phyloP scores from a whole-genome alignment of 1,140 invertebrate species.

The Saccostrea echinata region DNA sequence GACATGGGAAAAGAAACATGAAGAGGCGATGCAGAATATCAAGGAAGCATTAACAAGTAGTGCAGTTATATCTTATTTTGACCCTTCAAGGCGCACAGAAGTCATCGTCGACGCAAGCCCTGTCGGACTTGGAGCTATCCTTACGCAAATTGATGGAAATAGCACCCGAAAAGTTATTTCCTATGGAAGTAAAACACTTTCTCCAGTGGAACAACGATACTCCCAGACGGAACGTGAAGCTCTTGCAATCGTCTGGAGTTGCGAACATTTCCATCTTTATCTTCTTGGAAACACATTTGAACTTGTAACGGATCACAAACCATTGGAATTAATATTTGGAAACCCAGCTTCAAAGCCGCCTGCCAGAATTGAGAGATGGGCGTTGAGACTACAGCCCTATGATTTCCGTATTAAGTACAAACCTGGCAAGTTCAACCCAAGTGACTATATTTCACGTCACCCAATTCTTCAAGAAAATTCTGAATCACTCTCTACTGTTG shows the following conservation, averaged over 20 bases:
- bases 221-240: slow-evolving; percentile 79
- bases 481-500: neutral
- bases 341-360: slow-evolving; percentile 43
- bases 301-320: slow-evolving; percentile 76
- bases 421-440: slow-evolving; percentile 47
- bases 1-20: too few relatives aligned
- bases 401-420: slow-evolving; percentile 49
- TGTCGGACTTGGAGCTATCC: slow-evolving; percentile 27
- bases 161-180: slow-evolving; percentile 51
- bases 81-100: neutral
- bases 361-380: slow-evolving; percentile 59
- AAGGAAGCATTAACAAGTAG: too few relatives aligned
- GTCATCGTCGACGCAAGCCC: neutral
- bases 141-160: slow-evolving; percentile 33
- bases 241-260: slow-evolving; percentile 76
- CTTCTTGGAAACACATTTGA: slow-evolving; percentile 74
- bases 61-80: neutral
- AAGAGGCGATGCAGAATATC: too few relatives aligned
- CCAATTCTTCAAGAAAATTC: neutral
- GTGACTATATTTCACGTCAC: slow-evolving; percentile 48
- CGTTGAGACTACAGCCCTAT: slow-evolving; percentile 53
- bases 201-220: slow-evolving; percentile 65
- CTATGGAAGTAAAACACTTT: slow-evolving; percentile 56
- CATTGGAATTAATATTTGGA: slow-evolving; percentile 55
- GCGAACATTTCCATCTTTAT: slow-evolving; percentile 79